These are phyloP conservation scores for Neria commutata DNA, from an alignment of 2,888 invertebrate genomes.

Conservation along the genomic window DNA sequence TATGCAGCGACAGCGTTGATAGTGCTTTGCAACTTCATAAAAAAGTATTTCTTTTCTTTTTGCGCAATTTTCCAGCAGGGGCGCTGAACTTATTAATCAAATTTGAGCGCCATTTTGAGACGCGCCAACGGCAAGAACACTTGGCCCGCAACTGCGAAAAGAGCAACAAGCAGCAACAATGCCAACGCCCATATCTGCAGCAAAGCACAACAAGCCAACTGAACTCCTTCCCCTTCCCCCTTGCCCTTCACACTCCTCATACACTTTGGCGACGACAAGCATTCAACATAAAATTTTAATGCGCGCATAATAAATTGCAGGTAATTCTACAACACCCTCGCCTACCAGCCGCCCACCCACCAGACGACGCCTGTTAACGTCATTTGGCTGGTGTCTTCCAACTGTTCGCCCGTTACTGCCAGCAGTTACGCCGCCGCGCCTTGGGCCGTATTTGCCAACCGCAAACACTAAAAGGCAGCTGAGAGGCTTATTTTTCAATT, in stretches of 20 bases:
- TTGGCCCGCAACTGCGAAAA: constrained; percentile 17
- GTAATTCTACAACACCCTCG: neutral
- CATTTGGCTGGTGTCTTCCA: too few species aligned
- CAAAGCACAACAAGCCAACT: neutral
- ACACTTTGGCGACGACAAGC: neutral
- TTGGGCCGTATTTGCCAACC: too few species aligned
- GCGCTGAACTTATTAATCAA: constrained; percentile 31
- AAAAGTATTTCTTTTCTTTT: neutral
- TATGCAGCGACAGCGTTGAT: neutral
- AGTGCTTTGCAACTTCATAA: too few species aligned
- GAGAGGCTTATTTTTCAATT: neutral
- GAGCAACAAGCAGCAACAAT: constrained; percentile 7
- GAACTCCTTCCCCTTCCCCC: too few species aligned
- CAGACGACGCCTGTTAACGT: neutral
- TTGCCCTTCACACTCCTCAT: too few species aligned
- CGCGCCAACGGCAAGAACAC: constrained; percentile 17
- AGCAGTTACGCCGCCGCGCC: too few species aligned
- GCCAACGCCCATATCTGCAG: neutral
- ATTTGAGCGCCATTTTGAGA: constrained; percentile 3
- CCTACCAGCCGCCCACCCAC: neutral
- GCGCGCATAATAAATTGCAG: neutral
- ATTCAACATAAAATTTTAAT: constrained; percentile 1
- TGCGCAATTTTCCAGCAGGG: constrained; percentile 14
- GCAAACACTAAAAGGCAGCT: neutral
- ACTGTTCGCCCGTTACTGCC: too few species aligned